A percentile compares a stretch with the other conserved stretches of the same genome.
Conservation (phyloP, 2,113 vertebrate genomes). For the Motacilla alba region DNA sequence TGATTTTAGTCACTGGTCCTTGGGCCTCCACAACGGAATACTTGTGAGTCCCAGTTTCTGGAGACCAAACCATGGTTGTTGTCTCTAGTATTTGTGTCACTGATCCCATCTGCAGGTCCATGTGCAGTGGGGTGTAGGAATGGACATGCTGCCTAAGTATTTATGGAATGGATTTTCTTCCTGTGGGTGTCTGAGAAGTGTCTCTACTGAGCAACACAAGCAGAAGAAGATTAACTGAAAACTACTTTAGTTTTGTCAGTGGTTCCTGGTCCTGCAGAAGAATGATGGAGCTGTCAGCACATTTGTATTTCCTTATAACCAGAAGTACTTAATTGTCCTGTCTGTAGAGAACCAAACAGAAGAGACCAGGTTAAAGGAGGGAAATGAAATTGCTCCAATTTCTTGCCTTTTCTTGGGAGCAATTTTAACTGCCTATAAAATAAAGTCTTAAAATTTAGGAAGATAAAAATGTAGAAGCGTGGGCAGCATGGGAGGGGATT, state of each 20-base stretch:
- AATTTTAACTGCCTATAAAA: not conserved
- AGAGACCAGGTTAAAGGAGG: not conserved
- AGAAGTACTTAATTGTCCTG: not conserved
- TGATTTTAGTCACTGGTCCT: not conserved
- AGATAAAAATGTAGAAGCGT: not conserved
- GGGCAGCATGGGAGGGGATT: not conserved
- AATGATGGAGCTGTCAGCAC: not conserved
- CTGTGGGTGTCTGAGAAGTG: not conserved
- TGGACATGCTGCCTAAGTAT: not conserved
- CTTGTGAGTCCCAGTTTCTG: not conserved
- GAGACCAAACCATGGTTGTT: accelerated
- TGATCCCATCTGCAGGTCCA: not conserved
- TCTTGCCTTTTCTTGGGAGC: not conserved
- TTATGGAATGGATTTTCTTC: not conserved
- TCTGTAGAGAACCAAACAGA: not conserved
- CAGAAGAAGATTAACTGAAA: not conserved
- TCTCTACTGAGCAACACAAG: not conserved
- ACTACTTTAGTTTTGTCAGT: not conserved
- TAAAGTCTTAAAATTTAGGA: not conserved
- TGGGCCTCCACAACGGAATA: not conserved
- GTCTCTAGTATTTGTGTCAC: not conserved
- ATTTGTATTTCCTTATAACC: not conserved
- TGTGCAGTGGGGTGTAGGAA: not conserved
- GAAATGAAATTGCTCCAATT: not conserved
- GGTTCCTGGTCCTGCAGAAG: not conserved